Evolutionary conservation across 1,140 invertebrate genomes (phyloP), one percentile per base, ranked within the genome.

Genomic region (Chelonus insularis): DNA sequence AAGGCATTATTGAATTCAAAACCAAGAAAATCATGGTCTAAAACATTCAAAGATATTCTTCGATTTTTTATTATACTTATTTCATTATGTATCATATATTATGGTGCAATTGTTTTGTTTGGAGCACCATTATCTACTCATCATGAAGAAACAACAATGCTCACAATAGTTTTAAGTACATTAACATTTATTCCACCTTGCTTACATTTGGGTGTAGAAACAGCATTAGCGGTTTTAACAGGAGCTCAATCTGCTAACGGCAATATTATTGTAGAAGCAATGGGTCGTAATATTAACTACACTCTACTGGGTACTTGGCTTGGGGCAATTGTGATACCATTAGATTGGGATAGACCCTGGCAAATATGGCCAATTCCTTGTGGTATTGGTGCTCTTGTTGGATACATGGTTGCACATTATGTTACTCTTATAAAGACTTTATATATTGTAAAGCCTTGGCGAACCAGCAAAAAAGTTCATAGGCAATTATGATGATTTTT

Each of bases 291-390:
- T 70, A 83, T 88, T 12, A 75, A 86, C 39, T 69, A 83, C 37
- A 86, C 89, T 12, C 68, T 95, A 9, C 72, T 93, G 32, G 94
- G 94, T n/a, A 87, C 92, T 8, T 97, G 94, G 93, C 69, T 92
- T 6, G 93, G 94, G 12, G 91, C 93, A 20, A 85, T 92, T 63
- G 88, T 93, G 0, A 93, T 96, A 62, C 94, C 94, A 20, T 78
- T 97, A 8, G 94, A 97, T 76, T 97, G 95, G 95, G 92, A 96
- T 75, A 84, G 89, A 60, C 89, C 91, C 0, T 97, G 94, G 93
- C 94, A 92, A 80, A 79, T 76, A 54, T 93, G 92, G 91, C 91
- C 91, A 0, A 87, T 92, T 67, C 89, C 91, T 4, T 91, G 89
- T 70, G 84, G 86, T 57, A 78, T 87, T 6, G 90, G 90, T 50